phyloP scores from a whole-genome alignment of 1,140 invertebrate species.

The Diabrotica virgifera region DNA sequence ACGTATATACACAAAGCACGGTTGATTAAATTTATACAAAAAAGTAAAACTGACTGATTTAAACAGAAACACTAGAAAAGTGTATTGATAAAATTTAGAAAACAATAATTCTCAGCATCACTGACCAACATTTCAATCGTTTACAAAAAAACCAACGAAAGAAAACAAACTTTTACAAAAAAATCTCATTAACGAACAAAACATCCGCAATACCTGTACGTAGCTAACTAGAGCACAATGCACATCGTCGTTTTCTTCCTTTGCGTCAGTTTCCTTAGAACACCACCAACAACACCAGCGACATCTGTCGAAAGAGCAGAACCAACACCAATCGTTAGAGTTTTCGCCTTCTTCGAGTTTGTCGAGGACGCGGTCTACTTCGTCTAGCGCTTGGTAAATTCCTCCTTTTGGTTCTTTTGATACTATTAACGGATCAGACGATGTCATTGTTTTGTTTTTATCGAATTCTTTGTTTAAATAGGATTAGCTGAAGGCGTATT shows the following conservation, averaged over 20 bases:
- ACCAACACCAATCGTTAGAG: slow-evolving; percentile 23
- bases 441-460: background rate
- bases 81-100: no score
- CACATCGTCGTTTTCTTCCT: slow-evolving; percentile 45
- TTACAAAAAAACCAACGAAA: no score
- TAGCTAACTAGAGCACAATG: slow-evolving; percentile 49
- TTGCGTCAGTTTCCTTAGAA: slow-evolving; percentile 43
- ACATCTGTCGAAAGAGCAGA: slow-evolving; percentile 22
- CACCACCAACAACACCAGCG: slow-evolving; percentile 13
- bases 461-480: no score
- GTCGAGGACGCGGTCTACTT: slow-evolving; percentile 26
- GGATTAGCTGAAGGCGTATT: no score
- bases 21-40: no score
- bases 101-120: no score
- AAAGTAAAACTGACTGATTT: no score
- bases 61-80: no score
- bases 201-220: slow-evolving; percentile 37
- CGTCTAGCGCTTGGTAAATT: background rate
- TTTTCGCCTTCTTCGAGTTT: slow-evolving; percentile 13
- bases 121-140: no score
- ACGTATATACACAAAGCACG: no score
- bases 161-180: no score
- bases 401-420: background rate
- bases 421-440: background rate
- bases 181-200: background rate